These are phyloP conservation scores for Helleia helle DNA, from an alignment of 2,888 invertebrate species.

Conservation along the genomic window DNA sequence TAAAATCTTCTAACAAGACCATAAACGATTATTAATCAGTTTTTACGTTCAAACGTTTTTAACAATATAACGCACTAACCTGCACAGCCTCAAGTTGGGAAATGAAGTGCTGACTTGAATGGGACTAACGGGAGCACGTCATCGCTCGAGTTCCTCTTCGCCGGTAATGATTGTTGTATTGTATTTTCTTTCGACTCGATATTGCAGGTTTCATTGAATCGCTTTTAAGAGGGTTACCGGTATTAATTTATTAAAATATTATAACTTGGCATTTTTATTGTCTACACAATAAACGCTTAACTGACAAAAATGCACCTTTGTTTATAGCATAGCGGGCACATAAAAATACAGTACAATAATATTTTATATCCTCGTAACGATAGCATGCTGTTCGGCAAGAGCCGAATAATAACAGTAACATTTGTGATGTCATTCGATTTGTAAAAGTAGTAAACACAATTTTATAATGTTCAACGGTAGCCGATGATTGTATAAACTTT, in stretches of 20 bases:
- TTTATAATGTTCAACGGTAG: too few relatives aligned
- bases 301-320: not conserved
- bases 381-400: too few relatives aligned
- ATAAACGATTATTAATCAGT: too few relatives aligned
- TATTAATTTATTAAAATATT: constrained; percentile 1
- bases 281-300: not conserved
- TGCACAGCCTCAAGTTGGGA: not conserved
- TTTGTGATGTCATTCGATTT: too few relatives aligned
- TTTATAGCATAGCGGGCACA: too few relatives aligned
- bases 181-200: constrained; percentile 4
- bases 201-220: not conserved
- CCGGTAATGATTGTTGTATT: constrained; percentile 6
- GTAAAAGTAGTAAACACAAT: too few relatives aligned
- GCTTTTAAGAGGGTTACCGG: not conserved
- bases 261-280: not conserved
- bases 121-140: not conserved
- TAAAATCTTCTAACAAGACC: too few relatives aligned
- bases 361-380: too few relatives aligned
- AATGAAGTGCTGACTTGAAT: constrained; percentile 1
- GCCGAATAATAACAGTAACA: too few relatives aligned
- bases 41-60: too few relatives aligned
- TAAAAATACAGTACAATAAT: too few relatives aligned
- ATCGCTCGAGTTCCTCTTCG: constrained; percentile 1
- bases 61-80: not conserved
- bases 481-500: too few relatives aligned